Percentiles rank a stretch among this genome's conserved stretches.
Conservation (phyloP, 2,797 vertebrate genomes). For the Gorsachius magnificus region DNA sequence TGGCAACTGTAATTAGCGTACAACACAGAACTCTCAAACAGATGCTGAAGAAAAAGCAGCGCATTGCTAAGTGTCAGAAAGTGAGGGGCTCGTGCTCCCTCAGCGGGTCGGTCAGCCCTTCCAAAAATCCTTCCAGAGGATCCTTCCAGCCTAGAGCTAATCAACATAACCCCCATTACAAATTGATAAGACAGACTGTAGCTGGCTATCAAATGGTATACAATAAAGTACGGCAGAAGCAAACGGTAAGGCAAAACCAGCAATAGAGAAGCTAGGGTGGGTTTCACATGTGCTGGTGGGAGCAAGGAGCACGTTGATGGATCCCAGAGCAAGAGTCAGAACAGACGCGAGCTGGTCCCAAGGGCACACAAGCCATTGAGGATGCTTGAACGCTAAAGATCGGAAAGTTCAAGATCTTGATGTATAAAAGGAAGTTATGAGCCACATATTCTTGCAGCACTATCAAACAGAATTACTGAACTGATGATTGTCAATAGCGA, state of each 20-base stretch:
- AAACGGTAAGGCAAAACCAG: neutral
- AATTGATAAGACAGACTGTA: neutral
- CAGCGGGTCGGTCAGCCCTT: neutral
- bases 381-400: neutral
- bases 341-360: rapidly evolving
- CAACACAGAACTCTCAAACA: neutral
- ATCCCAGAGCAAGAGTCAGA: rapidly evolving
- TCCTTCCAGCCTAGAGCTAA: neutral
- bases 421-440: neutral
- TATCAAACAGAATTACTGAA: neutral
- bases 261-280: neutral
- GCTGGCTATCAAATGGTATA: neutral
- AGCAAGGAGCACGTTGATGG: neutral
- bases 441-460: neutral
- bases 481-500: rapidly evolving
- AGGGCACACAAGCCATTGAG: neutral
- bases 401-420: no score
- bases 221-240: neutral
- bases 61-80: neutral
- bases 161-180: neutral
- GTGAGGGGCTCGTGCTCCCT: neutral
- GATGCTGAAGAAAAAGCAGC: neutral
- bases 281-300: rapidly evolving
- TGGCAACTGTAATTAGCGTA: neutral
- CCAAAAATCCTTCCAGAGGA: neutral